Evolutionary conservation across 2,113 vertebrate genomes (phyloP).

Genomic region (Hemiprocne comata): DNA sequence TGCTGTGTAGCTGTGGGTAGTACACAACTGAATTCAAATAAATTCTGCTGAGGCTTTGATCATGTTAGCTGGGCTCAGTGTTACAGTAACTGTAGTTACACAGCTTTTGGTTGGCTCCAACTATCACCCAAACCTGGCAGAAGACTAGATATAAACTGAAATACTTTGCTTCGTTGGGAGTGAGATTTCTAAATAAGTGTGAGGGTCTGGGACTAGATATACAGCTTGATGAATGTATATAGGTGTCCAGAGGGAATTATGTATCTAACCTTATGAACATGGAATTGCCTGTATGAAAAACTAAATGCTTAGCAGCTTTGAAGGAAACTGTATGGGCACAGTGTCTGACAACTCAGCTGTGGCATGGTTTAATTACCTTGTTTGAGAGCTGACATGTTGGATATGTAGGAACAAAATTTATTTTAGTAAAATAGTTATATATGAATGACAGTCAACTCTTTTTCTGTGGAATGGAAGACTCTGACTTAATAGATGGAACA

Average conservation of each 20-base stretch:
- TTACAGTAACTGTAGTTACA: not conserved
- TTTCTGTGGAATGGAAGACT: not conserved
- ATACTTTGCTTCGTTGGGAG: not conserved
- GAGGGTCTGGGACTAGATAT: not conserved
- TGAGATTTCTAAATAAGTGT: not conserved
- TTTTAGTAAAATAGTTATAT: not conserved
- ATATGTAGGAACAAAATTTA: not conserved
- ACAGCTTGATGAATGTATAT: not conserved
- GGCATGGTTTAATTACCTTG: not conserved
- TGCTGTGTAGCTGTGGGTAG: not conserved
- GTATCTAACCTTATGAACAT: not conserved
- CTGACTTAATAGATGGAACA: not conserved
- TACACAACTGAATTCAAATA: not conserved
- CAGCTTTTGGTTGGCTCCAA: not conserved
- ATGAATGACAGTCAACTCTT: not conserved
- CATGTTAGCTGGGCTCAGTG: not conserved
- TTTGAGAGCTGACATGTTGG: fast-evolving
- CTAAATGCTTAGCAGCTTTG: not conserved
- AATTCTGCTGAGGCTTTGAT: not conserved
- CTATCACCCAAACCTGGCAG: not conserved
- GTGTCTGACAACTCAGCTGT: not conserved
- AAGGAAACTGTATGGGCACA: not conserved
- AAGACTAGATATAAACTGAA: not conserved
- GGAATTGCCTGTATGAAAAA: not conserved
- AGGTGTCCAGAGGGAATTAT: not conserved